Evolutionary conservation across 2,113 vertebrate species (phyloP).

Genomic region (Campylomormyrus tamandua): DNA sequence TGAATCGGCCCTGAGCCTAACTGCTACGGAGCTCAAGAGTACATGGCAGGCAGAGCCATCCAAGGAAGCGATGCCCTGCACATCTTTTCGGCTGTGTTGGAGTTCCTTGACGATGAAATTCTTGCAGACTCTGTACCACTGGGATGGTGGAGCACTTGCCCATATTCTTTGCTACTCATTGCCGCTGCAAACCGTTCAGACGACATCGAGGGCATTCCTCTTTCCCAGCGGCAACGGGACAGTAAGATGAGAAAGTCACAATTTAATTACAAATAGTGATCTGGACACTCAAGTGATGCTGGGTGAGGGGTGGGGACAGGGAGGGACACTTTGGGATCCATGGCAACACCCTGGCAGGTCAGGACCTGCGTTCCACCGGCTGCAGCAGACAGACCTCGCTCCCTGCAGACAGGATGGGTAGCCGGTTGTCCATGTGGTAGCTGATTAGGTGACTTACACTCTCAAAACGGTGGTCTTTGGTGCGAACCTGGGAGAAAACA

Average conservation of each 20-base stretch:
- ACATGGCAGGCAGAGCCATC: neutral
- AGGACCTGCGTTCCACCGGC: conserved; percentile 81
- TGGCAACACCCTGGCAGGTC: conserved; percentile 34
- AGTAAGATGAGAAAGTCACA: neutral
- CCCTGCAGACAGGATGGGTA: conserved; percentile 93
- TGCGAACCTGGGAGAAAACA: conserved; percentile 74
- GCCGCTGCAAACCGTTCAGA: neutral
- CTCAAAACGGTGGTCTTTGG: conserved; percentile 93
- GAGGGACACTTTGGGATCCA: neutral
- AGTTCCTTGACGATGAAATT: neutral
- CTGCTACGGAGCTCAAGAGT: neutral
- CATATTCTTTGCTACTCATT: neutral
- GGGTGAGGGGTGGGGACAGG: neutral
- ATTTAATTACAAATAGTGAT: neutral
- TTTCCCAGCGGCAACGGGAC: neutral
- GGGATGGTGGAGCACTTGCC: neutral
- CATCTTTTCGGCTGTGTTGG: neutral
- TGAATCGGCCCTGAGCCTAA: neutral
- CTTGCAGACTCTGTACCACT: neutral
- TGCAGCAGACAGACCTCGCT: conserved; percentile 95
- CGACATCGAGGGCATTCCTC: neutral
- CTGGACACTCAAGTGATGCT: neutral
- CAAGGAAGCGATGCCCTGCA: neutral
- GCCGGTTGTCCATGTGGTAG: conserved; percentile 97
- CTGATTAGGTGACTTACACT: conserved; percentile 96